Evolutionary conservation across 1,140 invertebrate species (phyloP).

Genomic region (Pogonus chalceus): DNA sequence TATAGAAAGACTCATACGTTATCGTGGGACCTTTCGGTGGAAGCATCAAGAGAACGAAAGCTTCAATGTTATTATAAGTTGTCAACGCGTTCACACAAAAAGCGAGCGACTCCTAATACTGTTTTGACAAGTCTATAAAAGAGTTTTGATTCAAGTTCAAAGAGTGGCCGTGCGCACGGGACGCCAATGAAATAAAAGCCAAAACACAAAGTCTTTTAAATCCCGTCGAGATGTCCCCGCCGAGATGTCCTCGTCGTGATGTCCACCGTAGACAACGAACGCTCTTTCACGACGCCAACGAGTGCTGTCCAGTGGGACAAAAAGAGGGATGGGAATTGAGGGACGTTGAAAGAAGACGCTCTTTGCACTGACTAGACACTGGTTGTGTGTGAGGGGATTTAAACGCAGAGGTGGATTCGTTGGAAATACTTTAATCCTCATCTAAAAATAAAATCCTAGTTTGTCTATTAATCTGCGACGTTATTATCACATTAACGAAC

Average conservation of each 20-base stretch:
- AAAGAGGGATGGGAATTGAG: too few relatives aligned
- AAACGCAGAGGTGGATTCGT: too few relatives aligned
- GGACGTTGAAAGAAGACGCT: too few relatives aligned
- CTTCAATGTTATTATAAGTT: not conserved
- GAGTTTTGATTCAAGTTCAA: not conserved
- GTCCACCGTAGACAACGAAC: not conserved
- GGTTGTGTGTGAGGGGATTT: too few relatives aligned
- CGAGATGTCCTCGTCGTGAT: not conserved
- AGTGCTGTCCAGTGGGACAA: too few relatives aligned
- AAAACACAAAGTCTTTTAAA: not conserved
- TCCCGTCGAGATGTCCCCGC: not conserved
- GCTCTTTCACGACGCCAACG: not conserved
- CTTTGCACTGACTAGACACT: too few relatives aligned
- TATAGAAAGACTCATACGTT: too few relatives aligned
- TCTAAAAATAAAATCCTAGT: too few relatives aligned
- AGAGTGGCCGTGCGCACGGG: not conserved
- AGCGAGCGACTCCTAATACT: not conserved
- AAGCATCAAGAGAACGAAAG: not conserved
- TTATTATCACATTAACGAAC: too few relatives aligned
- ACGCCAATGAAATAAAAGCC: not conserved
- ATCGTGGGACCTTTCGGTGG: too few relatives aligned
- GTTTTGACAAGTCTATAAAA: not conserved
- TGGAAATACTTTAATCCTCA: too few relatives aligned
- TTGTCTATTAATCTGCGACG: too few relatives aligned
- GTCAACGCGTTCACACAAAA: not conserved